Conservation (phyloP, 2,888 invertebrate species). For the Odontothrips loti region DNA sequence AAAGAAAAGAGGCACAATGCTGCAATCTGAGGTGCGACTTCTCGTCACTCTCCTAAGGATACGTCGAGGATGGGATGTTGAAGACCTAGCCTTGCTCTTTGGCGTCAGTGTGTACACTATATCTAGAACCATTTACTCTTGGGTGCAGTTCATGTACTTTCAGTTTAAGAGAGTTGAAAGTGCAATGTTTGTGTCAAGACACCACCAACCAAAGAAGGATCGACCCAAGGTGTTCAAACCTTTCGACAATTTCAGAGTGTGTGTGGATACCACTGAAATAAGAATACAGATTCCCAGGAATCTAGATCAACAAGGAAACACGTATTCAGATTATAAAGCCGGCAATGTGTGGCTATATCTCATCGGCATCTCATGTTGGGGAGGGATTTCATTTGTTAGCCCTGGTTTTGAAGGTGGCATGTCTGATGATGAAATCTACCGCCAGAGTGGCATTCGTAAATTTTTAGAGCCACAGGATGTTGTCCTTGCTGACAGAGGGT, state of each 20-base stretch:
- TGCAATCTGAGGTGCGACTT: neutral
- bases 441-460: neutral
- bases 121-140: neutral
- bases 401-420: neutral
- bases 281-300: neutral
- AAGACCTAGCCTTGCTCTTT: neutral
- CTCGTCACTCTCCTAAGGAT: neutral
- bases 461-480: neutral
- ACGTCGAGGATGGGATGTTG: neutral
- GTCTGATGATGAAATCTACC: neutral
- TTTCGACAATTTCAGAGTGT: neutral
- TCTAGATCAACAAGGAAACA: neutral
- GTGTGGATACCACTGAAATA: neutral
- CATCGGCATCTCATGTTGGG: neutral
- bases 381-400: neutral
- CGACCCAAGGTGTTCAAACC: neutral
- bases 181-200: neutral
- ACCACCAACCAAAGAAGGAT: neutral
- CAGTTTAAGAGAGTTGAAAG: neutral
- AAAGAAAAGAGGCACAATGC: neutral
- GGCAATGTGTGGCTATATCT: neutral
- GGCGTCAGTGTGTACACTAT: neutral
- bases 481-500: neutral
- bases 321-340: neutral
- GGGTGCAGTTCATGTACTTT: neutral